Evolutionary conservation across 2,113 vertebrate species (phyloP).

Genomic region (Xiphias gladius): DNA sequence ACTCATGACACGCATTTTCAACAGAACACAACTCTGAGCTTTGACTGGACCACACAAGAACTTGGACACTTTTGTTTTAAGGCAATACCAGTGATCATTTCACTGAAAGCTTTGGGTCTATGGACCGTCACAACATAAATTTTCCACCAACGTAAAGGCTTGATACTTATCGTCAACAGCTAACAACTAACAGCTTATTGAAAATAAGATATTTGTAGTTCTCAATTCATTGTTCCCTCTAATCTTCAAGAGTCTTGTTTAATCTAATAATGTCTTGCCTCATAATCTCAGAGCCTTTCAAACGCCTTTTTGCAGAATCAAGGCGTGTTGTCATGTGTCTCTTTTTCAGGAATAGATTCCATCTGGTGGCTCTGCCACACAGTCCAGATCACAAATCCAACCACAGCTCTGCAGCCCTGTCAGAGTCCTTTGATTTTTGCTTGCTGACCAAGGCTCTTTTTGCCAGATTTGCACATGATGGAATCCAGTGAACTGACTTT

Average conservation of each 20-base stretch:
- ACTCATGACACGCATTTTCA: no score
- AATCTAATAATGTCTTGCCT: not conserved
- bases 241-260: not conserved
- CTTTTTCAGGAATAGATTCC: slow-evolving; percentile 23
- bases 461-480: slow-evolving; percentile 1
- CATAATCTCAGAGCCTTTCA: not conserved
- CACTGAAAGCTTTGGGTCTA: no score
- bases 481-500: not conserved
- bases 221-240: not conserved
- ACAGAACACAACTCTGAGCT: no score
- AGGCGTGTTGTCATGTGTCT: slow-evolving; percentile 7
- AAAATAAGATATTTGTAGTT: not conserved
- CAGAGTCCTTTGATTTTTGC: slow-evolving; percentile 27
- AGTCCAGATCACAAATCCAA: slow-evolving; percentile 21
- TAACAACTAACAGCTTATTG: not conserved
- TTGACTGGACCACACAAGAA: no score
- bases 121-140: not conserved
- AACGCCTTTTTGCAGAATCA: not conserved
- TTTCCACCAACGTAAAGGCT: not conserved
- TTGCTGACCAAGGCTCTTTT: slow-evolving; percentile 6
- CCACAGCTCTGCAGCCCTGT: not conserved
- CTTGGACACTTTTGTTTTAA: no score
- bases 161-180: not conserved
- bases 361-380: slow-evolving; percentile 18
- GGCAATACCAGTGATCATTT: no score